These are phyloP conservation scores for Microtus oregoni DNA, from an alignment of 2,113 vertebrate genomes.

Conservation along the genomic window DNA sequence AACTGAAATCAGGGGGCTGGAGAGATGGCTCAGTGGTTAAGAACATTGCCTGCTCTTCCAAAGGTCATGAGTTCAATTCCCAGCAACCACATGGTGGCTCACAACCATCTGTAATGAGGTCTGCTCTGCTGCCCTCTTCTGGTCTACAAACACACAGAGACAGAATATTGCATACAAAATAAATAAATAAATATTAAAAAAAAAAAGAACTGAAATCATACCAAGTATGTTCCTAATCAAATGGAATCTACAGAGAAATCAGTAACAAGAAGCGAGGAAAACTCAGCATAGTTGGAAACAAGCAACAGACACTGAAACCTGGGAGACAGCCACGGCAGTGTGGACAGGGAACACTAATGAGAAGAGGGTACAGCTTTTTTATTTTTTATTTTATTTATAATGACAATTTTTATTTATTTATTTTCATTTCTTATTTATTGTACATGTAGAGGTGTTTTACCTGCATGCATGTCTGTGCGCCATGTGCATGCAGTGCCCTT, in stretches of 20 bases:
- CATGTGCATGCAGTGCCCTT: neutral
- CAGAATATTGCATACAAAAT: too few species aligned
- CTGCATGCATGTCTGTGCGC: neutral
- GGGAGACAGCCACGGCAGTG: neutral
- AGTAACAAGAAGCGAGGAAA: neutral
- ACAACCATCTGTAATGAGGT: too few species aligned
- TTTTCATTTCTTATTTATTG: neutral
- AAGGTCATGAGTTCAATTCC: too few species aligned
- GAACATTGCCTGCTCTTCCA: too few species aligned
- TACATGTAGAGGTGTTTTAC: neutral
- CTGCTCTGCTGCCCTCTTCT: too few species aligned
- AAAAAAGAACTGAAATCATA: neutral
- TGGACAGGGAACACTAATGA: neutral
- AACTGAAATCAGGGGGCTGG: neutral
- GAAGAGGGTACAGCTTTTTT: neutral
- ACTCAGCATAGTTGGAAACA: neutral
- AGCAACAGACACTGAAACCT: neutral
- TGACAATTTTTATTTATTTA: neutral
- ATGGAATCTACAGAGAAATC: neutral
- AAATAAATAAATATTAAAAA: too few species aligned
- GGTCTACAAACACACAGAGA: too few species aligned
- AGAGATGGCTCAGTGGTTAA: too few species aligned
- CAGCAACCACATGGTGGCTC: too few species aligned
- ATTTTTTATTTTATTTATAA: too few species aligned
- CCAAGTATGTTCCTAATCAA: neutral